Base-by-base conservation (phyloP, 2,888 invertebrate species). In the Apamea sordens region DNA sequence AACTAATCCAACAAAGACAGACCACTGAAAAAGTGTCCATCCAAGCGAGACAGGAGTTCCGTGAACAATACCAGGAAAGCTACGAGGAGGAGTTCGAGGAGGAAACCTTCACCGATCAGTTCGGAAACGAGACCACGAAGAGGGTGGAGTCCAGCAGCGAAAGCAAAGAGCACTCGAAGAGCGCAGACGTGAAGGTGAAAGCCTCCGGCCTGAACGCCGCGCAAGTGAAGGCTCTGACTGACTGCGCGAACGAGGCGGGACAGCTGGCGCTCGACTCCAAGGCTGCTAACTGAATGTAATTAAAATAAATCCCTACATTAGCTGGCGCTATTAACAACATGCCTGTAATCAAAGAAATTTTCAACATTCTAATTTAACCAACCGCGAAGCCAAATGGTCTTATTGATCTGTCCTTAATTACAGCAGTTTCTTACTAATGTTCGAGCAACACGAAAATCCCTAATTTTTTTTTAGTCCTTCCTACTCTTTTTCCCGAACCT, bases 11-110 rank as follows among this genome's bases (percentile, higher is more conserved):
- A 89, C 94, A 95, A 79, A 95, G 88, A 85, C 94, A 96, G 84
- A 95, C 95, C 4, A 95, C 95, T 50, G 95, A 97, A 86, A 95
- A 92, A 80, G 94, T 97, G 2, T 91, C 94, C 73, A 97, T 97
- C 80, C 95, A 97, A 89, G 97, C 97, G 0, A 94, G 96, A 89
- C 97, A 97, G 84, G 97, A 97, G 86, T 97, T 97, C 90, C 94
- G 95, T 21, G 97, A 97, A 90, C 93, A 94, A 6, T 97, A 94
- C 88, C 93, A 95, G 81, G 95, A 96, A 86, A 96, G 96, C 87
- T 97, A 97, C 85, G 97, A 97, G 79, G 97, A 97, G 84, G 97
- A 96, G 82, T 96, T 96, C 68, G 95, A 97, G 83, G 97, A 97
- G 76, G 96, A 97, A 88, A 97, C 96, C 28, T 95, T 95, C 80